Base-by-base conservation (phyloP, 2,888 invertebrate species). In the Tinea semifulvella region DNA sequence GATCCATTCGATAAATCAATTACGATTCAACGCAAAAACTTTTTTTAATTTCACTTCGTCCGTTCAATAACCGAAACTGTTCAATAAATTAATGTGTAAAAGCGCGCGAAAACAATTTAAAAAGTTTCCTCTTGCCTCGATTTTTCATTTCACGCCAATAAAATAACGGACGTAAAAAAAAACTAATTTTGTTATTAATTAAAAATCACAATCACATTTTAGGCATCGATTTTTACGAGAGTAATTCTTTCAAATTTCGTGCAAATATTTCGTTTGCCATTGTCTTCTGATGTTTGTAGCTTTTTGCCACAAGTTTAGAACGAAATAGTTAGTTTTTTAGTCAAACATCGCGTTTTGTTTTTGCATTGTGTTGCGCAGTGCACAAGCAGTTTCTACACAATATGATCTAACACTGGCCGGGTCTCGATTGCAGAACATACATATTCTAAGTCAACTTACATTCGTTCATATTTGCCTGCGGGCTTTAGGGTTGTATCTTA, bases 401-500 rank as follows among this genome's bases (percentile, higher is more conserved):
- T 76, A 79, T 80, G 80, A 80, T 77, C 80, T 80, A 80, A 80
- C 80, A 80, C 80, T 80, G 80, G 69, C 75, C 61, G 70, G 65
- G 65, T 69, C 72, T 71, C 75, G 75, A 77, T 80, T 76, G 79
- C 75, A 74, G 80, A 75, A 80, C 80, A 79, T 72, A 80, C 80
- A 77, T 80, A 80, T 80, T 80, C 80, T 80, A 80, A 80, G 77
- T 80, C 80, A 79, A 79, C 79, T 80, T 74, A 80, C 80, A 80
- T 79, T 80, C 80, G 80, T 80, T 80, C 80, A 80, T 80, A 80
- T 80, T 80, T 79, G 80, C 80, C 79, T 80, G 79, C 71, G 68
- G 70, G 75, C 63, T 70, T 54, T 80, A 80, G 80, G 80, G 80
- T 64, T 80, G 79, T 53, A 66, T 70, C 65, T 56, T 13, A 10